These are phyloP conservation scores for Palythoa caribaeorum DNA, from an alignment of 92 coral and sea anemone species.

Conservation along the genomic window DNA sequence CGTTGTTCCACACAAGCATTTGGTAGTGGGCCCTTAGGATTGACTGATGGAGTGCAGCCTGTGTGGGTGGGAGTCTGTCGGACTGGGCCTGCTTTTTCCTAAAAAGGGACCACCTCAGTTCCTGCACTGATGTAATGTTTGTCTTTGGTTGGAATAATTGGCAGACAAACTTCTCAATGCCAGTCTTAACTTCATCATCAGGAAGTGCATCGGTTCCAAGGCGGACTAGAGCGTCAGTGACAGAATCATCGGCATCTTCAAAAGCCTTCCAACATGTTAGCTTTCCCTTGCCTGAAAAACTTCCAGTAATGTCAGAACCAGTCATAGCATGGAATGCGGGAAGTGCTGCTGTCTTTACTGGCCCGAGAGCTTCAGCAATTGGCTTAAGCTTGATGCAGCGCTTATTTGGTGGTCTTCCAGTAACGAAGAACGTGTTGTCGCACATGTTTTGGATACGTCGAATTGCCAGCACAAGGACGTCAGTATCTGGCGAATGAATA, in stretches of 20 bases:
- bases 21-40: background rate
- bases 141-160: background rate
- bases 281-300: slow-evolving; percentile 20
- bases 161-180: background rate
- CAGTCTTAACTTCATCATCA: background rate
- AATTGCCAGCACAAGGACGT: slow-evolving; percentile 37
- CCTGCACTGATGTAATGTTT: background rate
- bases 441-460: slow-evolving; percentile 48
- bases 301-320: slow-evolving; percentile 21
- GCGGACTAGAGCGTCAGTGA: background rate
- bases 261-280: background rate
- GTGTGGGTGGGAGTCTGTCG: slow-evolving; percentile 6
- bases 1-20: background rate
- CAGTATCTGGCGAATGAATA: slow-evolving; percentile 37
- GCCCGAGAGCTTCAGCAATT: slow-evolving; percentile 42
- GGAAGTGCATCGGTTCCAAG: background rate
- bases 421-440: slow-evolving; percentile 29
- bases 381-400: slow-evolving; percentile 47
- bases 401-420: slow-evolving; percentile 21
- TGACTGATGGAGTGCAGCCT: background rate
- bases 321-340: slow-evolving; percentile 47
- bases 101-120: background rate
- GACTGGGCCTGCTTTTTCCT: slow-evolving; percentile 22
- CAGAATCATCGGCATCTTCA: background rate
- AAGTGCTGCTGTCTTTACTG: slow-evolving; percentile 46